Percentiles rank a stretch among this genome's conserved stretches.
phyloP scores from a whole-genome alignment of 2,888 invertebrate species.

The Gastracanthus pulcherrimus region DNA sequence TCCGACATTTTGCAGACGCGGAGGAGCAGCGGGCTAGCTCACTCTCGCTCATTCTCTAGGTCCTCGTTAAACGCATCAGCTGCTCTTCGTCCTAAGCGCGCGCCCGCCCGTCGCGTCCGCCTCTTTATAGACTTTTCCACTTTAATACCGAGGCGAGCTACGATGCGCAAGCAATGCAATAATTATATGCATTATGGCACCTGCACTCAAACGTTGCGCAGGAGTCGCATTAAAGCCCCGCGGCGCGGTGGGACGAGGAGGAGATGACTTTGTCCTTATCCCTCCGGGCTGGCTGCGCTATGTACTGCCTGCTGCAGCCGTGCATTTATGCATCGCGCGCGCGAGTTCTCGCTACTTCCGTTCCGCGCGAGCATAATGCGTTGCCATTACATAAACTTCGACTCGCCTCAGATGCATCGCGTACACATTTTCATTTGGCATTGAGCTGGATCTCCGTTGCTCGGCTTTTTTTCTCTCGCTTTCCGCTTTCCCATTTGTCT shows the following conservation, averaged over 20 bases:
- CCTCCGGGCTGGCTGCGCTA: too few species aligned
- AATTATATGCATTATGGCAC: conserved; percentile 20
- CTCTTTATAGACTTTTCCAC: neutral
- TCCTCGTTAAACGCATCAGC: neutral
- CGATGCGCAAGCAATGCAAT: neutral
- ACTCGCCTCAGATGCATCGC: neutral
- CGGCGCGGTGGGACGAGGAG: too few species aligned
- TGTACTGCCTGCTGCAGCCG: too few species aligned
- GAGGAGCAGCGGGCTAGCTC: neutral
- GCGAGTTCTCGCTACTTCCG: too few species aligned
- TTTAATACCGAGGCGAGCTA: neutral
- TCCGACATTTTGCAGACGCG: too few species aligned
- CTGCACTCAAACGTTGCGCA: neutral
- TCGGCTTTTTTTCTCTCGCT: too few species aligned
- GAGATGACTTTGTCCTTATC: neutral
- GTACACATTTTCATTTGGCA: neutral
- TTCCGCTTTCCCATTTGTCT: neutral
- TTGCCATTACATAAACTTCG: conserved; percentile 6
- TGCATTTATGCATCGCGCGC: conserved; percentile 9
- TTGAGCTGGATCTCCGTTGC: too few species aligned
- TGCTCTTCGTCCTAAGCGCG: neutral
- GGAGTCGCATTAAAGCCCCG: neutral
- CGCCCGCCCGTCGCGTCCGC: neutral
- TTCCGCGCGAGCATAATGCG: neutral
- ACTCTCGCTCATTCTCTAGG: neutral